Evolutionary conservation across 2,113 vertebrate genomes (phyloP).

Genomic region (Psilopogon haemacephalus): DNA sequence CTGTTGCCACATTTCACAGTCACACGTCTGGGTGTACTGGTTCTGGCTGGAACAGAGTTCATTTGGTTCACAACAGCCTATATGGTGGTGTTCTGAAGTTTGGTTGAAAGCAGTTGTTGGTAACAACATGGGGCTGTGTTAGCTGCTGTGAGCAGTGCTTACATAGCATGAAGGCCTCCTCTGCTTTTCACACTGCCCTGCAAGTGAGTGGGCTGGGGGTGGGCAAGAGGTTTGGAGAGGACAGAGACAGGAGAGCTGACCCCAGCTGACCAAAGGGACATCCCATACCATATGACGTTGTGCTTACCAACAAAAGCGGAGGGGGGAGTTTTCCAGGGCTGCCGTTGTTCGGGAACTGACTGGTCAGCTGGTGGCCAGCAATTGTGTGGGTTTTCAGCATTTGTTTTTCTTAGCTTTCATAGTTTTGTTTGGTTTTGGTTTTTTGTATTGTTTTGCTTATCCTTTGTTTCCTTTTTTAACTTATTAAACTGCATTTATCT

Average conservation of each 20-base stretch:
- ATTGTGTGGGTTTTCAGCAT: background rate
- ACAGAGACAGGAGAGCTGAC: background rate
- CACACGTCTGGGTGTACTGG: background rate
- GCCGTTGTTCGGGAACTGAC: background rate
- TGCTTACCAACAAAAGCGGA: background rate
- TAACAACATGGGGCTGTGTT: background rate
- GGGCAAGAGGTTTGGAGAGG: background rate
- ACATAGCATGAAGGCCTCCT: background rate
- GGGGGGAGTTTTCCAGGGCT: background rate
- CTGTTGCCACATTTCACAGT: background rate
- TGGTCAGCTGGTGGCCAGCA: background rate
- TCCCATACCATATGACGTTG: background rate
- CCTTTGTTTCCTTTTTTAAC: background rate
- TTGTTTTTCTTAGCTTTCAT: background rate
- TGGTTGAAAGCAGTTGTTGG: background rate
- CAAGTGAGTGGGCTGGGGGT: accelerated
- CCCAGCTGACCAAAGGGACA: background rate
- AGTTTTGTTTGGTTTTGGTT: no score
- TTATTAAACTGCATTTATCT: background rate
- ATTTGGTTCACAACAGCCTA: background rate
- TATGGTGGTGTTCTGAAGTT: background rate
- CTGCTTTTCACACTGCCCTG: background rate
- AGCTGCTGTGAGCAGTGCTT: background rate
- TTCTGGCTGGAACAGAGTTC: background rate
- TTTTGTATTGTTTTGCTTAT: background rate